Base-by-base conservation (phyloP, 2,888 invertebrate species). In the Tetanocera ferruginea region DNA sequence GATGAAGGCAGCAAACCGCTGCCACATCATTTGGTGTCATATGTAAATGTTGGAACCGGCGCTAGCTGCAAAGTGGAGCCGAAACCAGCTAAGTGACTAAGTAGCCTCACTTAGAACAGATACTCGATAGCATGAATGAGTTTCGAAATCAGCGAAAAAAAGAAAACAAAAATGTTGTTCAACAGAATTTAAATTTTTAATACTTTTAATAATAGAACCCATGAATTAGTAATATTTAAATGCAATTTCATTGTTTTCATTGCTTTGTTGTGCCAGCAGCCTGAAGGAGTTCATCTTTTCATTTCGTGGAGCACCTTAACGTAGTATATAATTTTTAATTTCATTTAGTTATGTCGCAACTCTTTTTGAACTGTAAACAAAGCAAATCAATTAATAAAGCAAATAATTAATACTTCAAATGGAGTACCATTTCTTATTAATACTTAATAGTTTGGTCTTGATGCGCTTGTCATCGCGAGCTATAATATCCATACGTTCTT, bases 401-500 rank as follows among this genome's bases (percentile, higher is more conserved):
- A 76, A 73, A 31, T 76, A 71, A 64, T 31, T 71, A 17, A 49
- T 23, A 73, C 37, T 19, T 31, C 17, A 70, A 19, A 55, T 52
- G n/a, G 5, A 43, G 66, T 71, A 83, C 81, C 85, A 83, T 80
- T 85, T 87, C 6, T 82, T 73, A 67, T 84, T 85, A 70, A 82
- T 79, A 14, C 83, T 81, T 73, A 86, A 43, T 1, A 85, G 76
- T 69, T 88, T 88, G 5, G 83, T 83, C 73, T 84, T 84, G 4
- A 88, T 84, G n/a, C 87, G 86, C 77, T 88, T 87, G 5, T 89
- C 85, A 80, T 88, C 88, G 43, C 87, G 81, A 3, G 86, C 82
- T 60, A 88, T 89, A 17, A 88, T 88, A 76, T 88, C 88, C 89
- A 88, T 88, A 75, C 88, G 87, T 31, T 89, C 89, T 81, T 85